Conservation (phyloP, 2,113 vertebrate genomes). For the Burhinus oedicnemus region DNA sequence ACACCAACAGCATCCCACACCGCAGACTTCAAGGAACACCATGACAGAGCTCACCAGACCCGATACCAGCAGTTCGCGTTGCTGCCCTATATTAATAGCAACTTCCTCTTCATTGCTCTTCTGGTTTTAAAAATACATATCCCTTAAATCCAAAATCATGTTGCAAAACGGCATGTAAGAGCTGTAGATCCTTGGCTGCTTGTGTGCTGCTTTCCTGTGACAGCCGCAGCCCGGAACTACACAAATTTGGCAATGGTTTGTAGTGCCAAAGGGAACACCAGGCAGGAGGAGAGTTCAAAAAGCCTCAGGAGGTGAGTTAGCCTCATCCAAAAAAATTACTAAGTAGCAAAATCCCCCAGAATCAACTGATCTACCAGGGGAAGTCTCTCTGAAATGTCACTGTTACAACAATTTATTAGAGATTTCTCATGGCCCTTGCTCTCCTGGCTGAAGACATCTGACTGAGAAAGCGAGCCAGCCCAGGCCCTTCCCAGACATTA, state of each 20-base stretch:
- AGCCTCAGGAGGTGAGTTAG: background rate
- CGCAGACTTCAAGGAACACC: background rate
- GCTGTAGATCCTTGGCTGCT: background rate
- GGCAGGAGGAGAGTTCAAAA: background rate
- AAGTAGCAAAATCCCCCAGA: background rate
- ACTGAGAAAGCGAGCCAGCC: background rate
- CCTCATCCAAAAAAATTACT: background rate
- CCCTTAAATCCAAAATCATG: background rate
- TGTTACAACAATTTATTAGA: background rate
- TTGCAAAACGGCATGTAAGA: background rate
- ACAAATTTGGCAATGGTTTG: background rate
- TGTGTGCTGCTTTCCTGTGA: background rate
- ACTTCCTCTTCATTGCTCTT: background rate
- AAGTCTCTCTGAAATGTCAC: background rate
- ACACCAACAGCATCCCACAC: background rate
- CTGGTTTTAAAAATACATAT: background rate
- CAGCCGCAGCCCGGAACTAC: background rate
- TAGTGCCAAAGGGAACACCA: background rate
- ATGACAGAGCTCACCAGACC: background rate
- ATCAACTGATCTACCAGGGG: background rate
- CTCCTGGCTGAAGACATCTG: background rate
- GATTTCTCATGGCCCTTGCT: background rate
- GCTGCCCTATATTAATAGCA: background rate
- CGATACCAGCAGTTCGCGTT: fast-evolving
- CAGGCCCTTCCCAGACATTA: background rate